Evolutionary conservation across 2,113 vertebrate genomes (phyloP).

Genomic region (Sialia sialis): DNA sequence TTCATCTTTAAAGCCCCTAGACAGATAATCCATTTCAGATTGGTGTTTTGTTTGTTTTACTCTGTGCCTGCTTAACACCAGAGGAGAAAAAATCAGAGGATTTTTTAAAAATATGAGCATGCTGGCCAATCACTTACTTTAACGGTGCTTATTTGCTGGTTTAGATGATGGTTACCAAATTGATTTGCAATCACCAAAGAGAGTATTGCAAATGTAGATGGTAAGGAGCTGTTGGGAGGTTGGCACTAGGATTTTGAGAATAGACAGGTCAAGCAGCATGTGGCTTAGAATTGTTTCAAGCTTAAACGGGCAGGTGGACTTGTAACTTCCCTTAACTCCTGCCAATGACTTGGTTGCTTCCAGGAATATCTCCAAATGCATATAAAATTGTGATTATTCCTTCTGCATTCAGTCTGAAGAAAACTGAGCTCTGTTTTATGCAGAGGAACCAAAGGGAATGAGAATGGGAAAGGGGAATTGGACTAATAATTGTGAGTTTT

Average conservation of each 20-base stretch:
- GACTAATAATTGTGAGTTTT: background rate
- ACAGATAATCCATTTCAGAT: background rate
- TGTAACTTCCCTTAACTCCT: background rate
- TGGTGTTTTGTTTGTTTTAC: background rate
- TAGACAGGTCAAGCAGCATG: background rate
- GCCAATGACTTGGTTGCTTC: background rate
- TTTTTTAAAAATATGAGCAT: fast-evolving
- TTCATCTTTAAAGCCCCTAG: background rate
- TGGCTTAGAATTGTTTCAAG: background rate
- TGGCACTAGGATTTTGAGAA: background rate
- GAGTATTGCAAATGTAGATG: background rate
- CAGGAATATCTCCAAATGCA: background rate
- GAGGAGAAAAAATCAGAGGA: background rate
- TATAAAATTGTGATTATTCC: background rate
- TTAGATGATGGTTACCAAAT: background rate
- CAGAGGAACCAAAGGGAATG: background rate
- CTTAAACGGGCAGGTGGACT: background rate
- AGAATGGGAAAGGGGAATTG: background rate
- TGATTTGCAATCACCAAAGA: background rate
- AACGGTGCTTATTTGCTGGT: background rate
- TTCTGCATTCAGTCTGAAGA: background rate
- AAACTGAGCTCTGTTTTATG: background rate
- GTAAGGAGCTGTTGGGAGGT: background rate
- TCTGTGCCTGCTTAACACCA: background rate
- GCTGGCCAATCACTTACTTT: background rate